These are phyloP conservation scores for Drosophila formosana DNA, from an alignment of 2,888 invertebrate species.

Conservation along the genomic window DNA sequence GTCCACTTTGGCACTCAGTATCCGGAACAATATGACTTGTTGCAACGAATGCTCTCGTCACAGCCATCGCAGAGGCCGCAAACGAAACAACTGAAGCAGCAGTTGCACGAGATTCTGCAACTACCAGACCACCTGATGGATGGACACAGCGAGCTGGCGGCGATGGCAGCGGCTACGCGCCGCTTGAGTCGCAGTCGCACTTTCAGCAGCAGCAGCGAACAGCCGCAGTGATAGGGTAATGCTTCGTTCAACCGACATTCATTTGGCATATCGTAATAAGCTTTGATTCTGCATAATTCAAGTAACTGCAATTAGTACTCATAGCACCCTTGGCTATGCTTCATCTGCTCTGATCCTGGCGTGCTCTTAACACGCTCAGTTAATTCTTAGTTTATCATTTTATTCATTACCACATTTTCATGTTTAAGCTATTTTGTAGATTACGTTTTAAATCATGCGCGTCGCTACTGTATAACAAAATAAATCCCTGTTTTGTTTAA, in stretches of 20 bases:
- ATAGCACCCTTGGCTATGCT: constrained; percentile 37
- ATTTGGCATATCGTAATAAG: constrained; percentile 18
- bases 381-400: constrained; percentile 26
- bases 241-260: constrained; percentile 17
- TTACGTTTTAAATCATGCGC: constrained; percentile 10
- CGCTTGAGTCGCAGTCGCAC: constrained; percentile 77
- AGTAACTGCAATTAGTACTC: constrained; percentile 35
- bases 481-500: constrained; percentile 38
- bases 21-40: constrained; percentile 89
- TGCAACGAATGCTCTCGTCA: constrained; percentile 91
- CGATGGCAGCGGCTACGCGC: constrained; percentile 67
- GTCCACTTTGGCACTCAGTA: constrained; percentile 88
- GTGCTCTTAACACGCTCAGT: background rate
- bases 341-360: constrained; percentile 22
- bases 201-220: constrained; percentile 75
- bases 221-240: constrained; percentile 45
- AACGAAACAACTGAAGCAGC: constrained; percentile 88
- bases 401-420: constrained; percentile 15
- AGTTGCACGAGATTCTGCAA: constrained; percentile 74
- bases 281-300: constrained; percentile 15
- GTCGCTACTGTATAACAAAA: constrained; percentile 22
- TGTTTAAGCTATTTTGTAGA: constrained; percentile 17
- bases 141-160: constrained; percentile 61
- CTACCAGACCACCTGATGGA: constrained; percentile 70
- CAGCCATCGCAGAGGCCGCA: constrained; percentile 91